Percentiles rank a stretch among this genome's conserved stretches.
Evolutionary conservation across 2,113 vertebrate genomes (phyloP).

Genomic region (Leptodactylus fuscus): DNA sequence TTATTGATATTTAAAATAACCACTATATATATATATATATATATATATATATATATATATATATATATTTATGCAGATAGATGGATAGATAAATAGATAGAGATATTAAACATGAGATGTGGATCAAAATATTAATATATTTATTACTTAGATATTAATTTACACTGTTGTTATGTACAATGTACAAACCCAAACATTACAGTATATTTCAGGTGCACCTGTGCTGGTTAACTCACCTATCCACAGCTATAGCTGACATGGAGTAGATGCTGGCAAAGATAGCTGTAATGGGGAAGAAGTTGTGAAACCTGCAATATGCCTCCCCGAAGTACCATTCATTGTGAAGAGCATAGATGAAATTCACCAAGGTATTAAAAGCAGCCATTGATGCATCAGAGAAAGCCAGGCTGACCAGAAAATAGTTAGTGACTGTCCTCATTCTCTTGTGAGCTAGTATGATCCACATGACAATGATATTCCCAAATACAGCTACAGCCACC

Average conservation of each 20-base stretch:
- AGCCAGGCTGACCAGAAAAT: slow-evolving; percentile 92
- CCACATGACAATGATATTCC: slow-evolving; percentile 95
- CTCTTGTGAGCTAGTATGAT: slow-evolving; percentile 96
- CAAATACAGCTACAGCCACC: slow-evolving; percentile 90
- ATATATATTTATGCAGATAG: too few relatives aligned
- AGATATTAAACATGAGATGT: too few relatives aligned
- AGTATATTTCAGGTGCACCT: background rate
- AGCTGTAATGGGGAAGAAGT: slow-evolving; percentile 96
- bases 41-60: too few relatives aligned
- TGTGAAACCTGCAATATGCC: slow-evolving; percentile 96
- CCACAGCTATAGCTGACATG: slow-evolving; percentile 96
- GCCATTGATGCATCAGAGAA: slow-evolving; percentile 96
- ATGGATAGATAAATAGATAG: too few relatives aligned
- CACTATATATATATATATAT: too few relatives aligned
- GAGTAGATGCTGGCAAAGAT: slow-evolving; percentile 99
- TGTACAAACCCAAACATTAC: too few relatives aligned
- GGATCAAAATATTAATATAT: too few relatives aligned
- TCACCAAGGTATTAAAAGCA: slow-evolving; percentile 93
- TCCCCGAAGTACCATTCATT: slow-evolving; percentile 97
- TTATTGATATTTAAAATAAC: too few relatives aligned
- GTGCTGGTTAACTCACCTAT: slow-evolving; percentile 81
- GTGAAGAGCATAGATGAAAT: slow-evolving; percentile 92
- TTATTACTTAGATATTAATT: too few relatives aligned
- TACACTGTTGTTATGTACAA: too few relatives aligned
- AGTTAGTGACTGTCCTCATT: slow-evolving; percentile 97